These are phyloP conservation scores for Cistogaster globosa DNA, from an alignment of 2,888 invertebrate genomes.

Conservation along the genomic window DNA sequence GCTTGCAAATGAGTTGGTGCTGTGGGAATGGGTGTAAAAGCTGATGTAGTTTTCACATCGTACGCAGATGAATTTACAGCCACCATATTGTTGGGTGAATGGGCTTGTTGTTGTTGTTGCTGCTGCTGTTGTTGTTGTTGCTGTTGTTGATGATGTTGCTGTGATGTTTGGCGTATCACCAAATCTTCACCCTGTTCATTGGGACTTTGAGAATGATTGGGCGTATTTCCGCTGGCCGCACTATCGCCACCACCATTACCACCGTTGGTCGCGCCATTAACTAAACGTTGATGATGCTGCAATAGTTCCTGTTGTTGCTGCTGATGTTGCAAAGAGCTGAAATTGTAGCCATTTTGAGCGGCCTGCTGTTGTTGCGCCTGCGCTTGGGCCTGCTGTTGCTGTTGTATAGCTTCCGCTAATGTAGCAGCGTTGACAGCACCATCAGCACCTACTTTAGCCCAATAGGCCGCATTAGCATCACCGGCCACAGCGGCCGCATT, in stretches of 20 bases:
- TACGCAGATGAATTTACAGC: constrained; percentile 74
- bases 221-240: constrained; percentile 77
- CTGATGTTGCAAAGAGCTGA: constrained; percentile 86
- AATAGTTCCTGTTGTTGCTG: constrained; percentile 85
- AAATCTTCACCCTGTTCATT: constrained; percentile 82
- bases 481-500: constrained; percentile 76
- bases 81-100: constrained; percentile 76
- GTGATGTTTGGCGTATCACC: constrained; percentile 81
- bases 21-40: constrained; percentile 96
- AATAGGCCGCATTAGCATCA: constrained; percentile 85
- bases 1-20: constrained; percentile 90
- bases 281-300: constrained; percentile 84
- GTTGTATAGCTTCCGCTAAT: constrained; percentile 86
- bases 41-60: constrained; percentile 86
- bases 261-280: constrained; percentile 84
- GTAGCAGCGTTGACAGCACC: constrained; percentile 85
- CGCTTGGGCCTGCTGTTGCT: constrained; percentile 82
- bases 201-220: constrained; percentile 81
- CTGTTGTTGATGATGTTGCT: constrained; percentile 79
- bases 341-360: constrained; percentile 82
- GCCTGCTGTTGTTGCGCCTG: constrained; percentile 87
- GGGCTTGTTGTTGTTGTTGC: constrained; percentile 77
- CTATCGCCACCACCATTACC: constrained; percentile 77
- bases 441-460: constrained; percentile 93
- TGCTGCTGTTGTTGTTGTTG: constrained; percentile 77